phyloP scores from a whole-genome alignment of 1,140 invertebrate species.

The Sarcophaga peregrina region DNA sequence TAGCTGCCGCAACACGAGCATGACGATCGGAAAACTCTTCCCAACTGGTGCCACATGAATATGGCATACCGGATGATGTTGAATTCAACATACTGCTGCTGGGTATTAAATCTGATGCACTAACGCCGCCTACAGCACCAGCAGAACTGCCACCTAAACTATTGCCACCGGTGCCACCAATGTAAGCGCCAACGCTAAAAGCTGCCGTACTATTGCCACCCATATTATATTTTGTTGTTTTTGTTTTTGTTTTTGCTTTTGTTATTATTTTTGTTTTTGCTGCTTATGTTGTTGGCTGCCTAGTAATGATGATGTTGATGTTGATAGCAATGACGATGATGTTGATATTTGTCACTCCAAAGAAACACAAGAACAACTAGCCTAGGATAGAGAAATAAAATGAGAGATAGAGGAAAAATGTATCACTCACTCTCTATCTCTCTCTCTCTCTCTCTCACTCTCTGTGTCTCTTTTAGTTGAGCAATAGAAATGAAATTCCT shows the following conservation, averaged over 20 bases:
- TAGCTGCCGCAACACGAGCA: slow-evolving; percentile 82
- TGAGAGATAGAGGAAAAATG: no score
- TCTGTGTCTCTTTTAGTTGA: no score
- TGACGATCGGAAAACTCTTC: slow-evolving; percentile 90
- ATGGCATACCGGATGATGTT: slow-evolving; percentile 51
- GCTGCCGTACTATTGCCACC: slow-evolving; percentile 52
- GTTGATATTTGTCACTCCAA: not conserved
- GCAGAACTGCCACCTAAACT: slow-evolving; percentile 45
- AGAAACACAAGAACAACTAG: not conserved
- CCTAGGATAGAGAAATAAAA: no score
- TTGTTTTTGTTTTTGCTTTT: not conserved
- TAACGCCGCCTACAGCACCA: slow-evolving; percentile 52
- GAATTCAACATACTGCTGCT: slow-evolving; percentile 43
- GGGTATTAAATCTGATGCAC: slow-evolving; percentile 54
- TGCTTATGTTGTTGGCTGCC: not conserved
- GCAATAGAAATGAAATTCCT: no score
- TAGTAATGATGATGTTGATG: not conserved
- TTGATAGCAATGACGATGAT: no score
- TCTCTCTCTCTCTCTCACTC: no score
- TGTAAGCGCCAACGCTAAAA: slow-evolving; percentile 61
- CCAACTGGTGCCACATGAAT: slow-evolving; percentile 71
- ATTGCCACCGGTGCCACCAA: slow-evolving; percentile 54
- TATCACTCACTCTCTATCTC: no score
- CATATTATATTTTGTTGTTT: slow-evolving; percentile 24
- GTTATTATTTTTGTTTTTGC: no score